Evolutionary conservation across 2,888 invertebrate species (phyloP).

Genomic region (Neuroscelio doddi): DNA sequence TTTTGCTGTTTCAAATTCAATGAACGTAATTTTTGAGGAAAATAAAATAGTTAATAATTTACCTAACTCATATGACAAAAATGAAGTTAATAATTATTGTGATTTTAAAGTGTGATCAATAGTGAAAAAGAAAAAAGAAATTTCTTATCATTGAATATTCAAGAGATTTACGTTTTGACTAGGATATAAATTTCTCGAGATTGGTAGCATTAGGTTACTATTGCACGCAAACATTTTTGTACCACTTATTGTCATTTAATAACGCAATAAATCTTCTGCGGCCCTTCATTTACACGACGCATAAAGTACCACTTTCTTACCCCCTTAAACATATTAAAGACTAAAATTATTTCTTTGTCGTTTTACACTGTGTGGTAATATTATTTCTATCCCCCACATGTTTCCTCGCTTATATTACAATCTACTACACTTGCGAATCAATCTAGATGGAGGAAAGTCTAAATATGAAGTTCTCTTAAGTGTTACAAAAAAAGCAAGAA

Average conservation of each 20-base stretch:
- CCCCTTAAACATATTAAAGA: constrained; percentile 8
- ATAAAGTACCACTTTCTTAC: constrained; percentile 10
- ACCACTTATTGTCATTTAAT: constrained; percentile 20
- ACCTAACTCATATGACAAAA: no score
- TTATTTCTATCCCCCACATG: neutral
- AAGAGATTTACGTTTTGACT: neutral
- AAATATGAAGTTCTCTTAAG: no score
- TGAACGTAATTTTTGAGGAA: no score
- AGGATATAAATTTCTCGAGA: neutral
- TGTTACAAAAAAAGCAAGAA: no score
- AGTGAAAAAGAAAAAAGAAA: no score
- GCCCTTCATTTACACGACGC: constrained; percentile 13
- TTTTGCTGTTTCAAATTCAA: no score
- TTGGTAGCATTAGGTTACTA: neutral
- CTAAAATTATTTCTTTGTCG: constrained; percentile 16
- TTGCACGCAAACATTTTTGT: constrained; percentile 15
- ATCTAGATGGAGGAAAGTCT: constrained; percentile 9
- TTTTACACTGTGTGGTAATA: constrained; percentile 15
- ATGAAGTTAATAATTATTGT: no score
- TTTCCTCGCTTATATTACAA: constrained; percentile 6
- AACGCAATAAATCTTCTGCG: constrained; percentile 14
- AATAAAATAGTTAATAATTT: no score
- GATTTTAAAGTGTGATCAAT: no score
- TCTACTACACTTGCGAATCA: constrained; percentile 3
- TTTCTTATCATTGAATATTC: no score